phyloP scores from a whole-genome alignment of 2,888 invertebrate species.

The Sycophila texana region DNA sequence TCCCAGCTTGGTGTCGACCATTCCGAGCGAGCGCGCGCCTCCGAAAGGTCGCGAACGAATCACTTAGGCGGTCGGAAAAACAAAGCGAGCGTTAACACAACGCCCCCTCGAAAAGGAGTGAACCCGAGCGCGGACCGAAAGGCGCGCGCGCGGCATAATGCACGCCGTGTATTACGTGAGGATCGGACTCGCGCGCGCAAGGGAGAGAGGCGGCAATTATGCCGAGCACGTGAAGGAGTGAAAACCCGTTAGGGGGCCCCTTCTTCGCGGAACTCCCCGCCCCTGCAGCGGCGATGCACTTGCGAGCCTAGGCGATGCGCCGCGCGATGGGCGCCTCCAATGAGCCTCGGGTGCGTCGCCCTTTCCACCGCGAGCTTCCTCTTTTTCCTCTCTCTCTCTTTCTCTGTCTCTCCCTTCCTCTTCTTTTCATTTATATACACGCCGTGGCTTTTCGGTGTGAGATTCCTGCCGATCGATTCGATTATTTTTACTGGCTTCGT shows the following conservation, averaged over 20 bases:
- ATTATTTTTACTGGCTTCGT: background rate
- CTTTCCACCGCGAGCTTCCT: conserved; percentile 21
- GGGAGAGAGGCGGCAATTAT: conserved; percentile 47
- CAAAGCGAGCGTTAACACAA: background rate
- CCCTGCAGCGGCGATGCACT: conserved; percentile 41
- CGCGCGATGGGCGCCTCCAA: conserved; percentile 57
- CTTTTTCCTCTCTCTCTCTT: conserved; percentile 6
- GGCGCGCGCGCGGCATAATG: background rate
- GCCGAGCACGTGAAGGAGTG: conserved; percentile 58
- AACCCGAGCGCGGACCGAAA: background rate
- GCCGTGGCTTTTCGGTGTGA: background rate
- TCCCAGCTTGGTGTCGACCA: no score
- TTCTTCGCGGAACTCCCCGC: conserved; percentile 45
- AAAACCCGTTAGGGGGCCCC: conserved; percentile 58
- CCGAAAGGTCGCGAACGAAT: background rate
- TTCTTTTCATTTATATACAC: background rate
- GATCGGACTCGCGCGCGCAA: conserved; percentile 5
- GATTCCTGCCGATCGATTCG: background rate
- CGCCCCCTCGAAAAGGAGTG: background rate
- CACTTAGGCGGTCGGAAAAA: background rate
- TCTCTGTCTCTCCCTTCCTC: background rate
- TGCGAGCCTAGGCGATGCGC: conserved; percentile 46
- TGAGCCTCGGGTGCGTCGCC: conserved; percentile 46
- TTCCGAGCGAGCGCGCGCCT: no score
- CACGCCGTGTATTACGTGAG: background rate